These are phyloP conservation scores for Caenorhabditis sp. DNA, from an alignment of 2,888 invertebrate species.

Conservation along the genomic window DNA sequence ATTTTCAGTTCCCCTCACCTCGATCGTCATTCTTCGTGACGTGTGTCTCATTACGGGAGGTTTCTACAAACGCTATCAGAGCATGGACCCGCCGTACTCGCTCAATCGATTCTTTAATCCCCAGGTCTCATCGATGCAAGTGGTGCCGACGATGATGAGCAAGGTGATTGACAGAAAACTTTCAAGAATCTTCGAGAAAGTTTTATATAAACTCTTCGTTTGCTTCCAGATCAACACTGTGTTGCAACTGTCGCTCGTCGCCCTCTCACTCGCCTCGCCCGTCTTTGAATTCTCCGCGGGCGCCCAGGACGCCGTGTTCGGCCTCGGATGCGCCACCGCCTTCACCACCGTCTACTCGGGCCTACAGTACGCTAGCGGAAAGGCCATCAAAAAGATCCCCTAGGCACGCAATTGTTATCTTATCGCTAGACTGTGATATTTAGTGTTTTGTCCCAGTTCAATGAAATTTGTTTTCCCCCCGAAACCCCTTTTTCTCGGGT, in stretches of 20 bases:
- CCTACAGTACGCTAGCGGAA: slow-evolving; percentile 75
- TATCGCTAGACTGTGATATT: slow-evolving; percentile 15
- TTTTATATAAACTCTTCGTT: too few relatives aligned
- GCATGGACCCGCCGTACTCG: slow-evolving; percentile 66
- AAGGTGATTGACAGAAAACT: slow-evolving; percentile 84
- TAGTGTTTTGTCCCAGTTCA: slow-evolving; percentile 16
- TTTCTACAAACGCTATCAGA: slow-evolving; percentile 86
- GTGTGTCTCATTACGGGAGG: slow-evolving; percentile 87
- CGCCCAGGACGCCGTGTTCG: slow-evolving; percentile 81
- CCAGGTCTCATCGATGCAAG: slow-evolving; percentile 77
- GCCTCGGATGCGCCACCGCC: slow-evolving; percentile 70
- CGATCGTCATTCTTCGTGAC: slow-evolving; percentile 89
- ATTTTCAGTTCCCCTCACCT: slow-evolving; percentile 82
- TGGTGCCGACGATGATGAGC: slow-evolving; percentile 92
- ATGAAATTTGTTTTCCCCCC: background rate
- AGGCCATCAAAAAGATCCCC: slow-evolving; percentile 70
- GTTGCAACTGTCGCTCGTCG: slow-evolving; percentile 89
- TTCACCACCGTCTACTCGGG: slow-evolving; percentile 77
- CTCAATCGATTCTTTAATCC: slow-evolving; percentile 74
- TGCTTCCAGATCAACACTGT: slow-evolving; percentile 86
- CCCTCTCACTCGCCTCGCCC: slow-evolving; percentile 90
- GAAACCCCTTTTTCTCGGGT: background rate
- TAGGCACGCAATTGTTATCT: background rate
- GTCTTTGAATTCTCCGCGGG: slow-evolving; percentile 87
- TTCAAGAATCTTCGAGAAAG: too few relatives aligned